Evolutionary conservation across 2,797 vertebrate genomes (phyloP).

Genomic region (Karalla daura): DNA sequence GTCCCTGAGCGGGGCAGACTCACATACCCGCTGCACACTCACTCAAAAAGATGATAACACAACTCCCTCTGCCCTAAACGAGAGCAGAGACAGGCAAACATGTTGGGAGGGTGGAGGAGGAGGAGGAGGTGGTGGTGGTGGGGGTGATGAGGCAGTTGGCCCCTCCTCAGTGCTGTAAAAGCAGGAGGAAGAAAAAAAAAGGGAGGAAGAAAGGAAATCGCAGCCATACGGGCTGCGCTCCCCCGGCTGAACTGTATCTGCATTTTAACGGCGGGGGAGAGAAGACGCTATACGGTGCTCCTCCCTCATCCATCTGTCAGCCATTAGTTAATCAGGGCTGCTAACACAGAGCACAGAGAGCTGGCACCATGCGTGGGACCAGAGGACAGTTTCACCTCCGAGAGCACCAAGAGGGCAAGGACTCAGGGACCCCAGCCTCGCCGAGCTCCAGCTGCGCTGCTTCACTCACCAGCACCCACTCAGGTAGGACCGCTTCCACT

Average conservation of each 20-base stretch:
- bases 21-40: conserved; percentile 58
- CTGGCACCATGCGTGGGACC: conserved; percentile 53
- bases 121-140: no score
- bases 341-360: conserved; percentile 54
- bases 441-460: conserved; percentile 53
- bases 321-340: conserved; percentile 69
- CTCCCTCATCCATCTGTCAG: conserved; percentile 74
- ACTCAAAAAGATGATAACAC: conserved; percentile 64
- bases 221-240: conserved; percentile 71
- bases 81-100: conserved; percentile 69
- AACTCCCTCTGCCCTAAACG: conserved; percentile 60
- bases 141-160: conserved; percentile 40
- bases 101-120: conserved; percentile 24
- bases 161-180: conserved; percentile 79
- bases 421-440: conserved; percentile 54
- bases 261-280: conserved; percentile 57
- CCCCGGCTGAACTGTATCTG: conserved; percentile 62
- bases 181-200: conserved; percentile 57
- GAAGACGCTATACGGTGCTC: conserved; percentile 42
- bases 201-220: conserved; percentile 68
- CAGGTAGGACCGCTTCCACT: conserved; percentile 69
- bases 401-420: conserved; percentile 63
- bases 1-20: conserved; percentile 66
- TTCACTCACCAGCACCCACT: conserved; percentile 67
- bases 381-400: conserved; percentile 58